These are phyloP conservation scores for Spodoptera litura DNA, from an alignment of 1,140 invertebrate species.

Conservation along the genomic window DNA sequence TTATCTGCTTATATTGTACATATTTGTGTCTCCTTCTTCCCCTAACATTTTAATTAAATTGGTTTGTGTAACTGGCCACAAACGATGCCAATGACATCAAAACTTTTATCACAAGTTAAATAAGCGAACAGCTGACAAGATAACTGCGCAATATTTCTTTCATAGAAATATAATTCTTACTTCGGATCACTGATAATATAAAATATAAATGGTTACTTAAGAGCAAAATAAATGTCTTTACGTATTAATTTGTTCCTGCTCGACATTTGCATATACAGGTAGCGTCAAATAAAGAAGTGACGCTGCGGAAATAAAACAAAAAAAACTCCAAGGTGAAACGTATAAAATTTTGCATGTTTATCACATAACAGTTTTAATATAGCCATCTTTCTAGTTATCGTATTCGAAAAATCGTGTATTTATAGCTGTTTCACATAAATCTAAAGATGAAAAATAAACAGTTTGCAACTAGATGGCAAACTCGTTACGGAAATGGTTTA, in stretches of 20 bases:
- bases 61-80: too few relatives aligned
- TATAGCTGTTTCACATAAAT: constrained; percentile 5
- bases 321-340: background rate
- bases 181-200: background rate
- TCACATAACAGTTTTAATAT: background rate
- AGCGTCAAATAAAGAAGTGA: background rate
- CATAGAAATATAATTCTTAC: background rate
- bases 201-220: background rate
- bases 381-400: background rate
- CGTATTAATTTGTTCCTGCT: background rate
- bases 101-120: background rate
- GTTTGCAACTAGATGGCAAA: background rate
- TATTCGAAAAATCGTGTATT: background rate
- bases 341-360: background rate
- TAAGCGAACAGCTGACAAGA: background rate
- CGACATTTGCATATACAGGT: constrained; percentile 7
- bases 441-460: constrained; percentile 5
- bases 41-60: too few relatives aligned
- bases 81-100: too few relatives aligned
- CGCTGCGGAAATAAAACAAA: background rate
- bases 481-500: constrained; percentile 33
- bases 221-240: background rate
- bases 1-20: too few relatives aligned
- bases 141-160: background rate
- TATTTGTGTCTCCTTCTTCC: too few relatives aligned